Evolutionary conservation across 2,888 invertebrate genomes (phyloP).

Genomic region (Tridacna gigas): DNA sequence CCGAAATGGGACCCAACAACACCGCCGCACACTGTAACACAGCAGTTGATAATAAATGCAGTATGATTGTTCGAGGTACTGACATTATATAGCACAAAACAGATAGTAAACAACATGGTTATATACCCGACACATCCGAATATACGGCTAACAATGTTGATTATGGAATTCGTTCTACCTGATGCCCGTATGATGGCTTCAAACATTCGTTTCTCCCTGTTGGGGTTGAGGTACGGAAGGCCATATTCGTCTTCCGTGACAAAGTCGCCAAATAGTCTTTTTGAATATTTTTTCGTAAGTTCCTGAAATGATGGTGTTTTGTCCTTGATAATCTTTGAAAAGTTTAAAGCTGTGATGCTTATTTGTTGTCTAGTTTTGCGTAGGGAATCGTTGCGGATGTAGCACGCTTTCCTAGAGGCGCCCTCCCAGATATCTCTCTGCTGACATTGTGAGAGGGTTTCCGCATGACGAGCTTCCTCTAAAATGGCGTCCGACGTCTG

Average conservation of each 20-base stretch:
- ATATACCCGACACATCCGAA: conserved; percentile 23
- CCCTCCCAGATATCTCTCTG: conserved; percentile 40
- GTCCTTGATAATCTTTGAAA: conserved; percentile 45
- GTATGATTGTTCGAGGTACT: conserved; percentile 1
- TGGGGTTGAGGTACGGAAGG: conserved; percentile 14
- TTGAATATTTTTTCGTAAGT: conserved; percentile 28
- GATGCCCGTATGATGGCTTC: conserved; percentile 41
- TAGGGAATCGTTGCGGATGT: conserved; percentile 33
- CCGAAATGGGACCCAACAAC: conserved; percentile 19
- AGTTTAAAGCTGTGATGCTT: conserved; percentile 41
- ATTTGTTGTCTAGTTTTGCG: conserved; percentile 30
- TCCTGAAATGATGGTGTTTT: conserved; percentile 42
- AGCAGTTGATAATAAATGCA: conserved; percentile 14
- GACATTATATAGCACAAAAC: conserved; percentile 29
- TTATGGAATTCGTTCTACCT: conserved; percentile 38
- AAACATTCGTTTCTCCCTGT: conserved; percentile 19
- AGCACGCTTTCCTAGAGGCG: conserved; percentile 39
- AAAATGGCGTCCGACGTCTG: conserved; percentile 34
- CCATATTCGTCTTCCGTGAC: conserved; percentile 12
- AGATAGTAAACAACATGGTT: conserved; percentile 34
- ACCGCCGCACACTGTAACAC: conserved; percentile 15
- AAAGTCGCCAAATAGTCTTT: conserved; percentile 2
- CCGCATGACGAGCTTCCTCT: conserved; percentile 36
- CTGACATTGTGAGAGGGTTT: conserved; percentile 43
- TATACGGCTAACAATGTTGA: conserved; percentile 43